Base-by-base conservation (phyloP, 2,113 vertebrate species). In the Morone chrysops region DNA sequence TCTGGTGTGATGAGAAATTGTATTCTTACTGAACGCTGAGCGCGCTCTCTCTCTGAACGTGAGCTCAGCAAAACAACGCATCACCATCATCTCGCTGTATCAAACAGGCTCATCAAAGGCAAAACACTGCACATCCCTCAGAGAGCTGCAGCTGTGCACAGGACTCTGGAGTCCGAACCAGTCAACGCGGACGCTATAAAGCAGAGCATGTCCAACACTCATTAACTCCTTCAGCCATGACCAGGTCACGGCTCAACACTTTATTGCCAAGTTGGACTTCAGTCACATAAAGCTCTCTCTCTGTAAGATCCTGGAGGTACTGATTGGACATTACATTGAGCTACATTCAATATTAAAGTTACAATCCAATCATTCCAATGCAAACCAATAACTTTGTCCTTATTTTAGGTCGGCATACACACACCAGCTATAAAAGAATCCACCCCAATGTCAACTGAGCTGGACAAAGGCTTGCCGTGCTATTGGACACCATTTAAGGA, bases 91-190 rank as follows among this genome's bases (percentile, higher is more conserved):
- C 54, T 7, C 1, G 7, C 54, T 18, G 16, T 25, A 36, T 84
- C 36, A 65, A 75, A 60, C 38, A 43, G 38, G 59, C 67, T 31
- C 67, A 53, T 84, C 45, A 77, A 77, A 87, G 63, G 57, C 73
- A 25, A 54, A 14, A 12, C 17, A 57, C 8, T n/a, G 40, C 53
- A 60, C 25, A 6, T 38, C 60, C 36, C 25, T 80, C 80, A 66
- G 54, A 78, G 59, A 54, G 78, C 50, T 74, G 63, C 70, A 70
- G 82, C 79, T 73, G 20, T 22, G 48, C 17, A 22, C 68, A 41
- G 25, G 40, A 51, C 50, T 62, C 45, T 4, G 22, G 25, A 70
- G 70, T 53, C 68, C 40, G 36, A 69, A 17, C 20, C 31, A 78
- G 62, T 51, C 36, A 74, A 78, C 59, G 16, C 43, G 57, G 73